phyloP scores from a whole-genome alignment of 2,888 invertebrate genomes.

The Cheilosia vulpina region DNA sequence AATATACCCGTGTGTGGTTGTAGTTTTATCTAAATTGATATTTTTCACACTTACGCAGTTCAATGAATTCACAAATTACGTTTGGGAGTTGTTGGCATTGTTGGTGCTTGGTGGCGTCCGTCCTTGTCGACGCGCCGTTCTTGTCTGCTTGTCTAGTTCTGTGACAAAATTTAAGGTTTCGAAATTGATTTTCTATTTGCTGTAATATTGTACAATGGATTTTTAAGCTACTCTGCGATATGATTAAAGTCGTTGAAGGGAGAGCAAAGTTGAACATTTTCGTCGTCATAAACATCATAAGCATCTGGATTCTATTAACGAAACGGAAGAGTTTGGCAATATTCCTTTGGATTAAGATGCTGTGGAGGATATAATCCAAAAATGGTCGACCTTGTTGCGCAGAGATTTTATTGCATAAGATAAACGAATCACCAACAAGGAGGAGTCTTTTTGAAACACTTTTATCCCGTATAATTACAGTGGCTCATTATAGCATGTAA shows the following conservation, averaged over 20 bases:
- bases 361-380: neutral
- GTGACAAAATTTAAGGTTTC: conserved; percentile 70
- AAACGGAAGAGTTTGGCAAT: conserved; percentile 7
- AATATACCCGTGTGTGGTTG: conserved; percentile 44
- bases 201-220: conserved; percentile 56
- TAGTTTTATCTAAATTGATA: conserved; percentile 83
- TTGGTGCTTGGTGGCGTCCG: conserved; percentile 68
- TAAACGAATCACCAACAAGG: conserved; percentile 15
- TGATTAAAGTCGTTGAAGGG: conserved; percentile 58
- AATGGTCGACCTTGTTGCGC: neutral
- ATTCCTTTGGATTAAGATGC: neutral
- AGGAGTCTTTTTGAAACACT: conserved; percentile 7
- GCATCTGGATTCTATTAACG: neutral
- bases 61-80: conserved; percentile 84
- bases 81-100: conserved; percentile 82
- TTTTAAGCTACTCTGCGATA: conserved; percentile 45
- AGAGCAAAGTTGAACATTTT: conserved; percentile 10
- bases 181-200: conserved; percentile 75
- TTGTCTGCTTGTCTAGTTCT: conserved; percentile 62
- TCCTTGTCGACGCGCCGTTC: conserved; percentile 58
- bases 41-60: conserved; percentile 84
- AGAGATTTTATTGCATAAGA: neutral
- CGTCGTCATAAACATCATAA: conserved; percentile 6
- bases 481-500: conserved; percentile 56
- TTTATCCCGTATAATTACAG: conserved; percentile 13